Evolutionary conservation across 2,888 invertebrate species (phyloP), one percentile per base, ranked within the genome.

Genomic region (Merodon equestris): DNA sequence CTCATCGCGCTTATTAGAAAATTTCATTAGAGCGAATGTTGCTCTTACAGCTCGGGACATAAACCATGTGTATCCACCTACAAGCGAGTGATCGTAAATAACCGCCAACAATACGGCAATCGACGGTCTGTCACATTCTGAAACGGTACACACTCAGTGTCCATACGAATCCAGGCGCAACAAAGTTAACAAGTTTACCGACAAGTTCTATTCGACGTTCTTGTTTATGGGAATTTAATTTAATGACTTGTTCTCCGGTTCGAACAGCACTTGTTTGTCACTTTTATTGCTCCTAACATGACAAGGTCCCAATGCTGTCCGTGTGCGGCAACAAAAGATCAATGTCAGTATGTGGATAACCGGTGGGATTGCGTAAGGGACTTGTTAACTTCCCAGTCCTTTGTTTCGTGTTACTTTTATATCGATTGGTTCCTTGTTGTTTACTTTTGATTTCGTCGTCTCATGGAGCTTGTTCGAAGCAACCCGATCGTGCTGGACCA

Each of bases 231-330:
- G 72, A 63, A 57, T 77, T 77, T 77, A 77, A 77, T 77, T 77
- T 77, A 72, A 77, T 72, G 67, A 51, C 67, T 61, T 72, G 77
- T 72, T 72, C 63, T 27, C 36, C 14, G 14, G 72, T 61, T 45
- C 67, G 57, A 57, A 67, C 61, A 77, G 50, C 72, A 67, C 57
- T 61, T 77, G 72, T 77, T 61, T 72, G 72, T 77, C 77, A 77
- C 77, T 77, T 77, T 77, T 77, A 77, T 77, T 77, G 34, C 72
- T 67, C 61, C 63, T 40, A 19, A 77, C 77, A 77, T 63, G 77
- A 77, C 77, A 77, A 63, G 53, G 36, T 63, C 53, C 45, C 44
- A 47, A 40, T 61, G 51, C 53, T 61, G 72, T 77, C 72, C 72
- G 72, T 77, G 27, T 27, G 77, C 63, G 45, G 45, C 45, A 45